Evolutionary conservation across 2,888 invertebrate species (phyloP), one percentile per base, ranked within the genome.

Genomic region (Sinhomidia bicolor): DNA sequence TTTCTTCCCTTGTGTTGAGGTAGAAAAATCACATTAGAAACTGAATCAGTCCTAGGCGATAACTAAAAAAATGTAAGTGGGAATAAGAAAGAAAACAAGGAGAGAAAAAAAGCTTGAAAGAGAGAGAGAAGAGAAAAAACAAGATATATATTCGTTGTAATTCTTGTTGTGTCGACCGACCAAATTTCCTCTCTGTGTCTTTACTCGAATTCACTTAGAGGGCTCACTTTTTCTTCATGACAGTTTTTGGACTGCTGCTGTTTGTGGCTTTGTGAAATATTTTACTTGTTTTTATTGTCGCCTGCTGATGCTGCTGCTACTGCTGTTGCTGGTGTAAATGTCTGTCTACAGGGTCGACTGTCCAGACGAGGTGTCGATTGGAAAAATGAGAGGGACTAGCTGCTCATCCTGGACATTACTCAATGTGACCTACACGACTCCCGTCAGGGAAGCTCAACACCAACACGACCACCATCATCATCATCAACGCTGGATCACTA

Each of bases 301-400:
- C 65, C 23, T 60, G 62, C 29, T n/a, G n/a, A n/a, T n/a, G 41
- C 10, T 20, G 71, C 10, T 17, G 12, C 2, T 20, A 17, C 23
- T 44, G n/a, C 7, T 29, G n/a, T n/a, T n/a, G n/a, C n/a, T n/a
- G n/a, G n/a, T n/a, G n/a, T n/a, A n/a, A n/a, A 29, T 82, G 54
- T 62, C 32, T 54, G 51, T 78, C 23, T 83, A 29, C 41, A 65
- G 87, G 57, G 57, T 81, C 82, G 26, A 65, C 74, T 74, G 81
- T 80, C 81, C 88, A 82, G 65, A 65, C 41, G 60, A 68, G 79
- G 88, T 88, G 88, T 88, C 88, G 88, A 88, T 85, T 62, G 85
- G 76, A 89, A 74, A 89, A 89, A 89, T 89, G 89, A 85, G 78
- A 47, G 82, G 78, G 89, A 76, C 89, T 89, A 85, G 76, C 51